Conservation (phyloP, 1,140 invertebrate species). For the Batillaria attramentaria region DNA sequence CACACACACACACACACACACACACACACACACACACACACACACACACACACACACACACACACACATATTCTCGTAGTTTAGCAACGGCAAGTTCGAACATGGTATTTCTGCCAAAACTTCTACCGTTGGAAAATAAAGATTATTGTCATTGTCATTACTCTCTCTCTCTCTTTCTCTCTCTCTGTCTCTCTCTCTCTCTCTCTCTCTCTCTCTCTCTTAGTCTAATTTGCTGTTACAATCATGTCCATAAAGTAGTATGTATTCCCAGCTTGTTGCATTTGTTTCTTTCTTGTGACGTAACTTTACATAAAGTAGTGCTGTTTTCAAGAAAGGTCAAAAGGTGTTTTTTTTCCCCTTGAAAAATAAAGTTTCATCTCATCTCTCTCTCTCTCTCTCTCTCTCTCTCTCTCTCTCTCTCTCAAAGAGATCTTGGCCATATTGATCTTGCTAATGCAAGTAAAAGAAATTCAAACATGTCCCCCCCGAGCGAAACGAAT, state of each 20-base stretch:
- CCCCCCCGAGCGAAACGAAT: no score
- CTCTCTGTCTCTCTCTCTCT: neutral
- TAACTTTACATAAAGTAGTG: no score
- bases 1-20: neutral
- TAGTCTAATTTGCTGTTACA: neutral
- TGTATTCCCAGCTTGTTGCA: no score
- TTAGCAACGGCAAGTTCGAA: no score
- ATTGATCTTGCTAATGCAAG: no score
- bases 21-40: neutral
- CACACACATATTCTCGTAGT: neutral
- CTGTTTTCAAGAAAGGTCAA: no score
- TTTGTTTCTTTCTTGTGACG: no score
- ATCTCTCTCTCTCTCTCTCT: neutral
- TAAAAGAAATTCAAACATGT: no score
- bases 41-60: conserved; percentile 3
- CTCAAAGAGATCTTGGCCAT: neutral
- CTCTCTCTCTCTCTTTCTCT: neutral
- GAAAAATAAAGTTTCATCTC: no score
- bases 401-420: neutral
- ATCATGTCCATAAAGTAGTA: no score
- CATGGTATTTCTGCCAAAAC: neutral
- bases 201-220: neutral
- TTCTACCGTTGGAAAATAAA: neutral
- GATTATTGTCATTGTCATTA: neutral
- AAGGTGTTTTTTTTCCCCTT: no score